A percentile compares a stretch with the other conserved stretches of the same genome.
Conservation (phyloP, 1,140 invertebrate genomes). For the Pachyrhynchus sulphureomaculatus region DNA sequence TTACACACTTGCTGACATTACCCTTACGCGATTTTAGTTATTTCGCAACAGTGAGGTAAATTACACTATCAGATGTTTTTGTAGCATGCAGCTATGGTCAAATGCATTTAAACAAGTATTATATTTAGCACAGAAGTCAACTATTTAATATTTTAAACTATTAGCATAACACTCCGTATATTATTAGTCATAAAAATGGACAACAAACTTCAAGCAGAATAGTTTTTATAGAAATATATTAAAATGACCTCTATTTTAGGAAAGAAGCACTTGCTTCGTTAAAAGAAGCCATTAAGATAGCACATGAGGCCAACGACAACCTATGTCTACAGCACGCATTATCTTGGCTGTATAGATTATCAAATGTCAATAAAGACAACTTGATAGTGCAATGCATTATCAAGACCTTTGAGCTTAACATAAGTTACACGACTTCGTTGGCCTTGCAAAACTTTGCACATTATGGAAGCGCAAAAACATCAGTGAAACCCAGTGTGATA, state of each 20-base stretch:
- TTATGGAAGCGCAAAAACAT: constrained; percentile 42
- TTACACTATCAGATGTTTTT: too few relatives aligned
- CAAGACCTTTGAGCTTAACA: constrained; percentile 60
- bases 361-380: constrained; percentile 50
- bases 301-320: constrained; percentile 85
- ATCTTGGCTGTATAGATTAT: constrained; percentile 74
- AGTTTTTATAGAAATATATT: too few relatives aligned
- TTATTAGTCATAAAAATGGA: too few relatives aligned
- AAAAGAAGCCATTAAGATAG: constrained; percentile 80
- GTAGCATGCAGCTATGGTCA: too few relatives aligned
- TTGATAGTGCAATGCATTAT: constrained; percentile 61
- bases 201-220: too few relatives aligned
- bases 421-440: constrained; percentile 65
- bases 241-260: constrained; percentile 59
- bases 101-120: too few relatives aligned
- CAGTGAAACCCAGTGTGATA: constrained; percentile 49
- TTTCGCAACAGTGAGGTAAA: too few relatives aligned
- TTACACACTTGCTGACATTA: too few relatives aligned
- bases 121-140: too few relatives aligned
- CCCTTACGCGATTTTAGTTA: too few relatives aligned
- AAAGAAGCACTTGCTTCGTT: constrained; percentile 75
- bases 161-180: too few relatives aligned
- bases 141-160: too few relatives aligned
- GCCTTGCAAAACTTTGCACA: constrained; percentile 64
- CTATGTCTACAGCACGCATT: constrained; percentile 82